Conservation (phyloP, 2,113 vertebrate species). For the Sapayoa aenigma region DNA sequence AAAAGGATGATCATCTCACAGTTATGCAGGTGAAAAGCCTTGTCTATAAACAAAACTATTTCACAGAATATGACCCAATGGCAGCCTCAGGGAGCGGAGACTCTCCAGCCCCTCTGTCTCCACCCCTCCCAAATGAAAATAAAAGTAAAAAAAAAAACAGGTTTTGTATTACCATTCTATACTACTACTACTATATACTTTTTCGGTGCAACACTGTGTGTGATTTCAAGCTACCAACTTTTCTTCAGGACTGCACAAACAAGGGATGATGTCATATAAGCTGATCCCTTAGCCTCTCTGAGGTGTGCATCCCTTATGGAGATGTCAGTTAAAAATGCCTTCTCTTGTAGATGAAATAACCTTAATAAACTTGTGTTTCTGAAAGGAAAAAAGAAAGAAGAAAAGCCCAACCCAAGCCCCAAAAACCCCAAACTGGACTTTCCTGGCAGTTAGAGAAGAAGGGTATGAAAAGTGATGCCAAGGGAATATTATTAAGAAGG, state of each 20-base stretch:
- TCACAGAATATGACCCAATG: background rate
- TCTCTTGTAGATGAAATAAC: background rate
- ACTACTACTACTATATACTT: background rate
- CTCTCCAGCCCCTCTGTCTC: background rate
- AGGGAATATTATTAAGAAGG: conserved; percentile 6
- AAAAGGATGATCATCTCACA: background rate
- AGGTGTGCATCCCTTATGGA: background rate
- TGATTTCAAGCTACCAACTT: background rate
- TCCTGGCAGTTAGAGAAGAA: background rate
- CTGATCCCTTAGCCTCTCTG: background rate
- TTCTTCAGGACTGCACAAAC: background rate
- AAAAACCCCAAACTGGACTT: background rate
- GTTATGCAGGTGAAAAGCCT: background rate
- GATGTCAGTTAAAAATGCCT: conserved; percentile 12
- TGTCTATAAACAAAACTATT: background rate
- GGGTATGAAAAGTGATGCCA: conserved; percentile 23
- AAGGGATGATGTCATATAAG: background rate
- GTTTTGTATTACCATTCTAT: background rate
- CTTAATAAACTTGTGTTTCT: background rate
- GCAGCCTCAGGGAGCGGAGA: background rate
- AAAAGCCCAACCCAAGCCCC: background rate
- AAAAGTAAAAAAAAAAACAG: no score
- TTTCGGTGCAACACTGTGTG: background rate
- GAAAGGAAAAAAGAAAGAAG: background rate
- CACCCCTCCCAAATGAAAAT: background rate